Evolutionary conservation across 2,888 invertebrate genomes (phyloP).

Genomic region (Thecophora atra): DNA sequence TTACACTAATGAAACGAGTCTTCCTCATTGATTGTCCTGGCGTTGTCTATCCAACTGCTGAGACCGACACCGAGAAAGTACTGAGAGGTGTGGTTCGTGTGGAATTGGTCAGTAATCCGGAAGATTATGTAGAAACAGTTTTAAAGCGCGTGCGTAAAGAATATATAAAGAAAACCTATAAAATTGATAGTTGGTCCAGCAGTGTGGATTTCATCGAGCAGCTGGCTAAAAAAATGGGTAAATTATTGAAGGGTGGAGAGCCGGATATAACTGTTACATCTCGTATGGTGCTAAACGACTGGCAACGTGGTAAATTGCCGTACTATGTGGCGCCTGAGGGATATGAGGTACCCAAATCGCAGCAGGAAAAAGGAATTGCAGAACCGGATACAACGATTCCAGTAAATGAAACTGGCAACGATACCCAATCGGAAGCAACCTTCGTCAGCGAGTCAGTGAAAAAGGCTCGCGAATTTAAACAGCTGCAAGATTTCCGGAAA

Average conservation of each 20-base stretch:
- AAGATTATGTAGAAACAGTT: slow-evolving; percentile 91
- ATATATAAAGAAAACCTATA: slow-evolving; percentile 91
- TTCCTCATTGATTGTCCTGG: slow-evolving; percentile 99
- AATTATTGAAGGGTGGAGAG: slow-evolving; percentile 95
- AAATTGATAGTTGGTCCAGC: slow-evolving; percentile 82
- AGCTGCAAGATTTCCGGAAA: slow-evolving; percentile 83
- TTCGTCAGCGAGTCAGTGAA: slow-evolving; percentile 66
- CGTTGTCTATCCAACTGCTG: slow-evolving; percentile 96
- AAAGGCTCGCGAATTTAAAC: slow-evolving; percentile 65
- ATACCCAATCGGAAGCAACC: slow-evolving; percentile 58
- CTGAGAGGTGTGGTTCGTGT: slow-evolving; percentile 97
- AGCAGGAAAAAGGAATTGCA: slow-evolving; percentile 52
- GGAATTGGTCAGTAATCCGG: slow-evolving; percentile 91
- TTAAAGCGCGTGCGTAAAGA: slow-evolving; percentile 88
- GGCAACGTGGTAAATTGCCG: slow-evolving; percentile 97
- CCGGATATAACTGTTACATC: slow-evolving; percentile 90
- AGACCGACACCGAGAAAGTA: slow-evolving; percentile 93
- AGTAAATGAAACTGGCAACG: slow-evolving; percentile 39
- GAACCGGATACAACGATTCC: slow-evolving; percentile 49
- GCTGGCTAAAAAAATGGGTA: slow-evolving; percentile 85
- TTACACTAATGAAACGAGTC: slow-evolving; percentile 96
- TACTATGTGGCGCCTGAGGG: slow-evolving; percentile 91
- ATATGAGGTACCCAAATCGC: slow-evolving; percentile 75
- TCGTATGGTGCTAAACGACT: slow-evolving; percentile 96
- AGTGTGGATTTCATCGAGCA: slow-evolving; percentile 91